A percentile compares a stretch with the other conserved stretches of the same genome.
These are phyloP conservation scores for Aporrectodea caliginosa DNA, from an alignment of 1,140 invertebrate genomes.

Conservation along the genomic window DNA sequence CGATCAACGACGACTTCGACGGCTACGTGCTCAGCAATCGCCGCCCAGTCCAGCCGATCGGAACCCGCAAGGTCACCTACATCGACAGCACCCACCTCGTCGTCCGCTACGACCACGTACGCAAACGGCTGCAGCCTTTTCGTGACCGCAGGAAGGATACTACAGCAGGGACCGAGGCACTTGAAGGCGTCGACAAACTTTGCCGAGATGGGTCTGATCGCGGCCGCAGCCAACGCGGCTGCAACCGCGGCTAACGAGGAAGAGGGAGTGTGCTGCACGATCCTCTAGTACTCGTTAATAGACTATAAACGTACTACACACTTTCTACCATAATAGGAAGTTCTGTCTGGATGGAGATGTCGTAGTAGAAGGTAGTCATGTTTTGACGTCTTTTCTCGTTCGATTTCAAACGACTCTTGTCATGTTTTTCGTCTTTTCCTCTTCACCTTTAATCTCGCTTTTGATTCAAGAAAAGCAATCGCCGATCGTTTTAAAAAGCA, in stretches of 20 bases:
- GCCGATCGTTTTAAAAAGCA: no score
- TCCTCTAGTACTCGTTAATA: no score
- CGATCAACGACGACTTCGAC: constrained; percentile 21
- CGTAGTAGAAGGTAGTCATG: no score
- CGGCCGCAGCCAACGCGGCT: not conserved
- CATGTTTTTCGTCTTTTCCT: no score
- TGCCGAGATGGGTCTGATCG: not conserved
- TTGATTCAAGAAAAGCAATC: no score
- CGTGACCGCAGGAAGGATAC: not conserved
- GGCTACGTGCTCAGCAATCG: constrained; percentile 8
- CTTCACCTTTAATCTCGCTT: no score
- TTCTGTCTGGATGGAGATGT: no score
- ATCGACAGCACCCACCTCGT: not conserved
- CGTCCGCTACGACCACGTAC: not conserved
- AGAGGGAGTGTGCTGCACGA: not conserved
- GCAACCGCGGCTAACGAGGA: not conserved
- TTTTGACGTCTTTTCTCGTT: no score
- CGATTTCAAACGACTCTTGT: no score
- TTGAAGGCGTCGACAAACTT: not conserved
- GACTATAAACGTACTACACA: no score
- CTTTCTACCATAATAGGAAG: no score
- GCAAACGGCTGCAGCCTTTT: not conserved
- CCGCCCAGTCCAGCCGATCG: constrained; percentile 18
- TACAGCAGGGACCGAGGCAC: not conserved
- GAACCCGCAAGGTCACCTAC: constrained; percentile 6